Evolutionary conservation across 1,140 invertebrate genomes (phyloP), one percentile per base, ranked within the genome.

Genomic region (Phocides pigmalion): DNA sequence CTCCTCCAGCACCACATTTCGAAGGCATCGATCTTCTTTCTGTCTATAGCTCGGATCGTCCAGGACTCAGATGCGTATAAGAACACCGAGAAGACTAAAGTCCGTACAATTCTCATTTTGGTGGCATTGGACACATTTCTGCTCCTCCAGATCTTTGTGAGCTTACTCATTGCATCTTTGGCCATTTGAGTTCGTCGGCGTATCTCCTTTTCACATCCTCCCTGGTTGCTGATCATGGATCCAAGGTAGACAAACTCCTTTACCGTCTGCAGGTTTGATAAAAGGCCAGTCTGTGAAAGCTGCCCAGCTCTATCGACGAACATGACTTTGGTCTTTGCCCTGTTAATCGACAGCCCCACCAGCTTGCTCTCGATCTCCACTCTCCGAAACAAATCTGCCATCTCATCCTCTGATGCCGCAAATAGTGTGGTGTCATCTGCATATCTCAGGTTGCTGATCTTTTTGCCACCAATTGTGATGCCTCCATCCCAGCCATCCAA

Each of bases 261-360:
- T 9, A 62, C 54, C 28, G 46, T 53, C 3, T 54, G 47, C 25
- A 62, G 11, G 12, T 44, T 22, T 47, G 49, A 37, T 25, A 54
- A 41, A 46, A 61, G 39, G 16, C 41, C 49, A 4, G 56, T 66
- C 15, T 25, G 22, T 4, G 16, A 9, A 12, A 39, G 19, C 9
- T 54, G 25, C 1, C 49, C 15, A 14, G 39, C 9, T 19, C 62
- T 59, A 16, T 61, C 54, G 1, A 64, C 19, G 4, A 64, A 9
- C 62, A 68, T 61, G 1, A 64, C 25, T 41, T 47, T 69, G 12
- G 63, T 70, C 16, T 70, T 65, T 0, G n/a, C 14, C 37, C 35
- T 64, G 19, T 65, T 70, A 5, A 70, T 62, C 8, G 32, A 46
- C 0, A 69, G 54, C 14, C 50, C 62, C 8, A 62, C 39, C 8